Conservation (phyloP, 2,797 vertebrate genomes). For the Threskiornis aethiopicus region DNA sequence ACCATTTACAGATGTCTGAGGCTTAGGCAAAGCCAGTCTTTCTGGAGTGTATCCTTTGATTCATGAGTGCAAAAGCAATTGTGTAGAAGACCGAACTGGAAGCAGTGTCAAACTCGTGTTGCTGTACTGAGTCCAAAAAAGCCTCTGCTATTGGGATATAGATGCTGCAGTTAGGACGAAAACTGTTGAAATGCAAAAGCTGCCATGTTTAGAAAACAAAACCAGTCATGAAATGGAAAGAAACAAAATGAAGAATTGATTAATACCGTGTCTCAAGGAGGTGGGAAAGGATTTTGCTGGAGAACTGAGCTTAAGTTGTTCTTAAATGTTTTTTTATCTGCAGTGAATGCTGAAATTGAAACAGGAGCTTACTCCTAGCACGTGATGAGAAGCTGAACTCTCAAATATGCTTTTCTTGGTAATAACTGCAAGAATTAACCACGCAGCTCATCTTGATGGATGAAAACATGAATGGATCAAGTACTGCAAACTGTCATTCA, state of each 20-base stretch:
- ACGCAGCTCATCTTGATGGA: neutral
- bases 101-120: rapidly evolving
- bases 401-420: neutral
- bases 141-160: neutral
- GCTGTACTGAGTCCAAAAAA: neutral
- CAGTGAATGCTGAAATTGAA: neutral
- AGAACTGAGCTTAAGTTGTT: neutral
- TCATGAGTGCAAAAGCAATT: neutral
- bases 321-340: neutral
- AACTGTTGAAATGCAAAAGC: neutral
- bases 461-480: neutral
- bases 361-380: neutral
- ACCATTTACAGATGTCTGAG: neutral
- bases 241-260: neutral
- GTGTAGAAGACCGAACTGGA: neutral
- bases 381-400: neutral
- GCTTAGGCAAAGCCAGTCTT: neutral
- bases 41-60: neutral
- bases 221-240: neutral
- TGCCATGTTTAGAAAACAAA: neutral
- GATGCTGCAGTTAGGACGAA: neutral
- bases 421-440: neutral
- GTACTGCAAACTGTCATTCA: neutral
- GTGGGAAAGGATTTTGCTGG: neutral
- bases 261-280: rapidly evolving